These are phyloP conservation scores for Ochotona curzoniae DNA, from an alignment of 2,113 vertebrate genomes.

Conservation along the genomic window DNA sequence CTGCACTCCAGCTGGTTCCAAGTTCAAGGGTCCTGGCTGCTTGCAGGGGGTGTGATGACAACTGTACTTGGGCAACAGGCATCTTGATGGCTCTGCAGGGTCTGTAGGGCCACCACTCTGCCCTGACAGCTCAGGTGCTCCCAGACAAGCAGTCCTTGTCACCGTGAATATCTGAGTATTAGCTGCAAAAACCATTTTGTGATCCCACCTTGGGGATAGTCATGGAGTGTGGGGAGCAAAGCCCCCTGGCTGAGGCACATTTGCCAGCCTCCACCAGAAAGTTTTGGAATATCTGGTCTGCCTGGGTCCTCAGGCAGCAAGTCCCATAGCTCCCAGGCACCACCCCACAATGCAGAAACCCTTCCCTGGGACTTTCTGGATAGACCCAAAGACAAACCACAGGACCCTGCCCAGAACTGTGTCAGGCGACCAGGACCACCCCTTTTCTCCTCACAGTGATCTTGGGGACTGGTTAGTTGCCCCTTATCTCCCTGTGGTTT, in stretches of 20 bases:
- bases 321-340: background rate
- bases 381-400: conserved; percentile 14
- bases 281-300: conserved; percentile 72
- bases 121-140: background rate
- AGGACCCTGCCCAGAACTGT: conserved; percentile 53
- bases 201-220: background rate
- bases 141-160: conserved; percentile 5
- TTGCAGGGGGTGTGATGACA: background rate
- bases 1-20: background rate
- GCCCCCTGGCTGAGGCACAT: conserved; percentile 38
- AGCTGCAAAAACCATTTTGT: background rate
- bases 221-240: background rate
- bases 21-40: conserved; percentile 10
- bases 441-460: conserved; percentile 12
- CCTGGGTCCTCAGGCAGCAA: background rate
- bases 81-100: background rate
- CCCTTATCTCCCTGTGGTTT: conserved; percentile 4
- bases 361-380: conserved; percentile 23
- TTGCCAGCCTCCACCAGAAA: conserved; percentile 8
- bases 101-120: conserved; percentile 3
- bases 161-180: background rate
- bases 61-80: background rate
- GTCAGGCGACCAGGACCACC: conserved; percentile 20
- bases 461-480: background rate
- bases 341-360: background rate